Percentiles rank a stretch among this genome's conserved stretches.
These are phyloP conservation scores for Valencia hispanica DNA, from an alignment of 2,797 vertebrate genomes.

Conservation along the genomic window DNA sequence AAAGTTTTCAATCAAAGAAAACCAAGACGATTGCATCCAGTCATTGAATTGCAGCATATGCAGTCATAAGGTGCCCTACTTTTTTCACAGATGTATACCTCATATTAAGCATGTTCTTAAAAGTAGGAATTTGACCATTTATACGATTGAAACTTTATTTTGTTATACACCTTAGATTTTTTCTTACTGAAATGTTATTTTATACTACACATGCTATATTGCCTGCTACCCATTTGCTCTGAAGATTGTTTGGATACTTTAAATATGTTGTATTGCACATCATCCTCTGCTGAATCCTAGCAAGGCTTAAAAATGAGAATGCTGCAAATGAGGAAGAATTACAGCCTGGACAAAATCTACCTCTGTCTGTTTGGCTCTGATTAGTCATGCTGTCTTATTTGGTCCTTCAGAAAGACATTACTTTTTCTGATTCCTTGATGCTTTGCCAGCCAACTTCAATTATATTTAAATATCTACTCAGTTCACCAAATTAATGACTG, in stretches of 20 bases:
- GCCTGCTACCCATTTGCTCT: not conserved
- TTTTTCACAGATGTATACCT: not conserved
- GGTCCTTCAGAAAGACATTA: conserved; percentile 19
- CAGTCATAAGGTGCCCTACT: not conserved
- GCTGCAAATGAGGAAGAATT: conserved; percentile 2
- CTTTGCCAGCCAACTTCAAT: conserved; percentile 43
- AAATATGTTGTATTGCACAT: conserved; percentile 6
- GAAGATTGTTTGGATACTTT: conserved; percentile 15
- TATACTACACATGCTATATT: not conserved
- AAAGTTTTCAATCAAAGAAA: too few relatives aligned
- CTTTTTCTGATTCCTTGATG: conserved; percentile 28
- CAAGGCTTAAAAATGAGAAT: not conserved
- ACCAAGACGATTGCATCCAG: too few relatives aligned
- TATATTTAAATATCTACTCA: conserved; percentile 46
- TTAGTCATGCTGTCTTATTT: conserved; percentile 28
- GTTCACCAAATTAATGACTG: conserved; percentile 31
- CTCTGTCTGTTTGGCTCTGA: conserved; percentile 14
- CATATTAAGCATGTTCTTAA: not conserved
- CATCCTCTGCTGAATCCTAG: not conserved
- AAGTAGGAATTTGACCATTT: too few relatives aligned
- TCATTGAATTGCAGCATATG: too few relatives aligned
- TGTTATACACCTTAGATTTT: not conserved
- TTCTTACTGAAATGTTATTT: not conserved
- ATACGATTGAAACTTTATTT: too few relatives aligned
- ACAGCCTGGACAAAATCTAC: not conserved